These are phyloP conservation scores for Coracopsis vasa DNA, from an alignment of 2,113 vertebrate species.

Conservation along the genomic window DNA sequence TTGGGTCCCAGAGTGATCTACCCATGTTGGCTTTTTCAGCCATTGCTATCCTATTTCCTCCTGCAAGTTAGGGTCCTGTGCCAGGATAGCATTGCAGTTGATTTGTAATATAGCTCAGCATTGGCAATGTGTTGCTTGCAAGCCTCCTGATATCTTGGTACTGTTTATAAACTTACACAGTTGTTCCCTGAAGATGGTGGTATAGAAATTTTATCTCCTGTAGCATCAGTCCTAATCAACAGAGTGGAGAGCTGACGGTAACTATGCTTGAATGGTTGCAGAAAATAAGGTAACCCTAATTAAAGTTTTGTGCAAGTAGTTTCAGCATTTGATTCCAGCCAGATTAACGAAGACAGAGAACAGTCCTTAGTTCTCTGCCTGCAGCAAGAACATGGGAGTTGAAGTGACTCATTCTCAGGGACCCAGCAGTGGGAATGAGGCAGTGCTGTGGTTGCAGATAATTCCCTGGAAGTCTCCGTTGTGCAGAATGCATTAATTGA, in stretches of 20 bases:
- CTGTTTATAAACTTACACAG: background rate
- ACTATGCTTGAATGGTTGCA: background rate
- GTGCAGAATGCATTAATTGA: slow-evolving; percentile 55
- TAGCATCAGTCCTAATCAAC: background rate
- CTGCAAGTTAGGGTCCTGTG: background rate
- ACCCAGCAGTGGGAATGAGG: background rate
- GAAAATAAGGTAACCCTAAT: background rate
- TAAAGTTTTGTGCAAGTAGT: background rate
- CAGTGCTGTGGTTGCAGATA: slow-evolving; percentile 47
- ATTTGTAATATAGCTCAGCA: background rate
- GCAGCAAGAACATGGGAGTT: slow-evolving; percentile 12
- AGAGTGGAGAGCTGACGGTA: background rate
- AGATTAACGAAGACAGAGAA: background rate
- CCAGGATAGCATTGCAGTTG: background rate
- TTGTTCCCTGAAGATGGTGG: background rate
- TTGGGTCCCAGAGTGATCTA: background rate
- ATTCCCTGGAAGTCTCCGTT: slow-evolving; percentile 48
- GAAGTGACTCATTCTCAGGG: slow-evolving; percentile 45
- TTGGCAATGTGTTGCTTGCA: background rate
- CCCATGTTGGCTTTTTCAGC: background rate
- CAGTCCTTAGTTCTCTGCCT: slow-evolving; percentile 20
- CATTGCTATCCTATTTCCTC: background rate
- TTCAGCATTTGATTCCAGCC: background rate
- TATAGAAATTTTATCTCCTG: background rate
- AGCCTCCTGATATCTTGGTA: background rate